Evolutionary conservation across 2,888 invertebrate species (phyloP), one percentile per base, ranked within the genome.

Genomic region (Abrostola tripartita): DNA sequence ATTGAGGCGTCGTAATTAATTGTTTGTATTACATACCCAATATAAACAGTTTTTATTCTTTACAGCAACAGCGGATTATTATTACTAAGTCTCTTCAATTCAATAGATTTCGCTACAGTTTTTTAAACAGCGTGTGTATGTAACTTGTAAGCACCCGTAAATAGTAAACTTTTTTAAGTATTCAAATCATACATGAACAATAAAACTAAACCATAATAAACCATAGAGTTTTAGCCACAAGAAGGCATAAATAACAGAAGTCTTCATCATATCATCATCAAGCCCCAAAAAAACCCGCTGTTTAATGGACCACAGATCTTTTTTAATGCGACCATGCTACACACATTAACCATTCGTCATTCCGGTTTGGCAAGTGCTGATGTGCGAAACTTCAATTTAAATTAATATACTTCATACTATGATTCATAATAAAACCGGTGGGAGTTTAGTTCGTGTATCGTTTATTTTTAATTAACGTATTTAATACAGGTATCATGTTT

Each of bases 341-440:
- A 51, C 49, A 53, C 50, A 47, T 64, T 53, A 66, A 44, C 52
- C 64, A 80, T 78, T 70, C 66, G 68, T 78, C 75, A 78, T 72
- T 80, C 75, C 59, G 78, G 72, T 78, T 78, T 75, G 78, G 58
- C 74, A 72, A 68, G 78, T 78, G 78, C 65, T 78, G 78, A 78
- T 66, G 65, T 70, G 62, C 59, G 64, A 79, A 79, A 72, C 61
- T 68, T 68, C 65, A 72, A 78, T 78, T 68, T 69, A 74, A 78
- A 78, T 78, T 74, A 75, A 75, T 68, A 60, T 69, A 65, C 61
- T 14, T 59, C 52, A 36, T 61, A 65, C 65, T 74, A 64, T 77
- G 75, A 77, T 70, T 80, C 65, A 79, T 70, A 53, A 7, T 58
- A 51, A 38, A 64, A 78, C 68, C 61, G 37, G 72, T 67, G 50